Percentiles rank a stretch among this genome's conserved stretches.
These are phyloP conservation scores for Psittacula cyanocephala DNA, from an alignment of 2,113 vertebrate genomes.

Conservation along the genomic window DNA sequence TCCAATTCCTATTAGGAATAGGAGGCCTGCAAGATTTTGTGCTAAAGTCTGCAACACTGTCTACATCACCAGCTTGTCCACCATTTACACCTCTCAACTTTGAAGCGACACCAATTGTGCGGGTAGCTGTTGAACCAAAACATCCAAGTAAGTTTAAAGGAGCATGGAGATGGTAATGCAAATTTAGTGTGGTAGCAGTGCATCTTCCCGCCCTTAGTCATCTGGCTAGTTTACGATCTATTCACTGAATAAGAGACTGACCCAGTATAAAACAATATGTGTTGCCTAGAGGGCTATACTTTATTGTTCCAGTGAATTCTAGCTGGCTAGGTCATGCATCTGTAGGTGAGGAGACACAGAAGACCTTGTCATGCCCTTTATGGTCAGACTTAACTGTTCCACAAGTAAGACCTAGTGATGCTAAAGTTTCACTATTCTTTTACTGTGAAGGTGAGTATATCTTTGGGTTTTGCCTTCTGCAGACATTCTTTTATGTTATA, in stretches of 20 bases:
- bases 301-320: background rate
- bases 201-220: background rate
- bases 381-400: background rate
- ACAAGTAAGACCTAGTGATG: background rate
- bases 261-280: background rate
- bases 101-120: slow-evolving; percentile 91
- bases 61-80: slow-evolving; percentile 83
- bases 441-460: background rate
- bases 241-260: background rate
- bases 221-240: background rate
- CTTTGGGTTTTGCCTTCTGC: background rate
- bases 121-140: slow-evolving; percentile 92
- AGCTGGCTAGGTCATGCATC: background rate
- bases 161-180: background rate
- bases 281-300: background rate
- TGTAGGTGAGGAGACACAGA: background rate
- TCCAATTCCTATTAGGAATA: slow-evolving; percentile 78
- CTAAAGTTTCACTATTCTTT: background rate
- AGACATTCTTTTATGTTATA: background rate
- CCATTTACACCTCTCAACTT: slow-evolving; percentile 93
- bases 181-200: background rate
- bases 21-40: slow-evolving; percentile 90
- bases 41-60: slow-evolving; percentile 92
- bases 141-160: slow-evolving; percentile 87
- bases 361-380: background rate